Evolutionary conservation across 23 tunicate genomes (phyloP), one percentile per base, ranked within the genome.

Genomic region (Halocynthia aurantium): DNA sequence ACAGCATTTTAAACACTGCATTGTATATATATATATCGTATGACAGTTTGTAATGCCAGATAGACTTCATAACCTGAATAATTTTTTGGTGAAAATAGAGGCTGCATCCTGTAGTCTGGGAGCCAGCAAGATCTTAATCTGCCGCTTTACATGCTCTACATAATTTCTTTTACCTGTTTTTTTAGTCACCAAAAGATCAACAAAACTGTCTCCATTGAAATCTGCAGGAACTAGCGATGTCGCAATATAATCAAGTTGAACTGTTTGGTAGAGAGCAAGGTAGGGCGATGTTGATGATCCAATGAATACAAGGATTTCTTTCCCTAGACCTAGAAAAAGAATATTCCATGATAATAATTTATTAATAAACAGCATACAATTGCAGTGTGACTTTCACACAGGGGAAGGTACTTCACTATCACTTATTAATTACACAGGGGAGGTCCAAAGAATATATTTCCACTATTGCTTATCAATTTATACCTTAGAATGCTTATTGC

Each of bases 191-290:
- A 77, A 15, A 6, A 82, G 12, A 55, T 91, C 97, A 40, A 67
- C 52, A 13, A 21, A 54, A 6, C 80, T 84, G 57, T 91, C 97
- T 68, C 84, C 87, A 81, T 91, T 91, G 53, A 73, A 91, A 77
- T 91, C 97, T 49, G 80, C 97, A 65, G 97, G 87, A 76, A 87
- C 74, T 21, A 77, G 55, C 44, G 50, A 88, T 65, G 76, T 76
- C 22, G 69, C 72, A 7, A 68, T 18, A 55, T 22, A 9, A 52
- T 64, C 55, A 61, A 74, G 57, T 8, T 11, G 6, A 56, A 85
- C 51, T 12, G 67, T 68, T 72, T 80, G 81, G 22, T 58, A 31
- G 7, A 51, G 44, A 15, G 68, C 20, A 13, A 76, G 51, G 17
- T 10, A 31, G 0, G 71, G 60, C 6, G 50, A 55, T 55, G 71